These are phyloP conservation scores for Erythrolamprus reginae DNA, from an alignment of 2,113 vertebrate genomes.

Conservation along the genomic window DNA sequence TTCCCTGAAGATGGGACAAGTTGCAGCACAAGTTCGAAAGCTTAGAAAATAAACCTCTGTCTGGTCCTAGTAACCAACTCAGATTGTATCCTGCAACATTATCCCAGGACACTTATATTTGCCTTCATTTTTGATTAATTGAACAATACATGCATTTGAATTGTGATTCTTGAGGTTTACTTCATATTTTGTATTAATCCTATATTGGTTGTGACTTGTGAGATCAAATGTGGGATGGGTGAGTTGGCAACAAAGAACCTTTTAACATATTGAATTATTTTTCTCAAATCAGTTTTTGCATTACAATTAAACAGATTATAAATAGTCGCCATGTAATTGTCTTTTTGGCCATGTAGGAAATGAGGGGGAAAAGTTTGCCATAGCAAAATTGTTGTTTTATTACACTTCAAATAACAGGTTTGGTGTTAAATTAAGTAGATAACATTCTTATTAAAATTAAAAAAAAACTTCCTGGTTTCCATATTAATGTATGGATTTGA, in stretches of 20 bases:
- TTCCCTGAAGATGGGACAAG: too few species aligned
- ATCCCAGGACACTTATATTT: too few species aligned
- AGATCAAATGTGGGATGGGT: background rate
- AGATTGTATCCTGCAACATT: too few species aligned
- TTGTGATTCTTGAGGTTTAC: background rate
- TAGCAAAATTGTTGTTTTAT: background rate
- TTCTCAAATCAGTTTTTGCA: background rate
- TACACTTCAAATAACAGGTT: background rate
- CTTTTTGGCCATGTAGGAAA: background rate
- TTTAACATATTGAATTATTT: background rate
- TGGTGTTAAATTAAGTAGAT: background rate
- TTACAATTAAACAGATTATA: background rate
- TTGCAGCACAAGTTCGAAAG: too few species aligned
- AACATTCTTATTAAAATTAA: background rate
- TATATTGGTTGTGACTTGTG: background rate
- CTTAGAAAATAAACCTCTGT: too few species aligned
- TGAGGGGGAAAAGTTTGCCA: background rate
- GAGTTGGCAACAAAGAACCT: background rate
- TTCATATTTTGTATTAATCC: background rate
- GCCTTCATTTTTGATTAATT: background rate
- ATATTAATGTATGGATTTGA: background rate
- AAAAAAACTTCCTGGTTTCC: background rate
- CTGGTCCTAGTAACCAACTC: too few species aligned
- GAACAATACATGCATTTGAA: background rate
- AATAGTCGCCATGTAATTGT: background rate